Percentiles rank a stretch among this genome's conserved stretches.
Evolutionary conservation across 2,113 vertebrate species (phyloP).

Genomic region (Tonatia bakeri): DNA sequence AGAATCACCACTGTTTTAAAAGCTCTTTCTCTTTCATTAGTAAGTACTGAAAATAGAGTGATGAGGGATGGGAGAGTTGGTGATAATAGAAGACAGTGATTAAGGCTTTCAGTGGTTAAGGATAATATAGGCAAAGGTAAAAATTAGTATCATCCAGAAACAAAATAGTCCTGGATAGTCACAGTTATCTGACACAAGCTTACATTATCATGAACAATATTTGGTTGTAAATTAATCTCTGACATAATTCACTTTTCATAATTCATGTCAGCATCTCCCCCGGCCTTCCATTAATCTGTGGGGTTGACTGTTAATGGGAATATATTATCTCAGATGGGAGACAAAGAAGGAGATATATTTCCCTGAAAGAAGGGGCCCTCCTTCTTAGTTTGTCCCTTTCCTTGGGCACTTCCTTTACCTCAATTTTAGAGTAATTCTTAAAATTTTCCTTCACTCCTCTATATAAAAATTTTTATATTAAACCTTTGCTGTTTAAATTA

Average conservation of each 20-base stretch:
- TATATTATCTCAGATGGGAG: not conserved
- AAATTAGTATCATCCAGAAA: not conserved
- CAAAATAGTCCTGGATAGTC: not conserved
- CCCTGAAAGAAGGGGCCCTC: not conserved
- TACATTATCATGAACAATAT: not conserved
- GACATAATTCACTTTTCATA: not conserved
- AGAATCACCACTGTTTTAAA: not conserved
- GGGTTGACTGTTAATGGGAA: not conserved
- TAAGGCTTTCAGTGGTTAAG: not conserved
- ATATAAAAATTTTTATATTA: not conserved
- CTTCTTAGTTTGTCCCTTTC: not conserved
- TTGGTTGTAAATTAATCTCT: not conserved
- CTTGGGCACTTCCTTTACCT: not conserved
- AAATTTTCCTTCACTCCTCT: not conserved
- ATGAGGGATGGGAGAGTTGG: not conserved
- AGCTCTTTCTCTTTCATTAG: constrained; percentile 11
- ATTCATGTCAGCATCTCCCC: not conserved
- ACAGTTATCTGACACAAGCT: not conserved
- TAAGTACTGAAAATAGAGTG: not conserved
- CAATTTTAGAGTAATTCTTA: not conserved
- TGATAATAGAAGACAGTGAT: not conserved
- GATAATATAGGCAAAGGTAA: not conserved
- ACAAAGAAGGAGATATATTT: not conserved
- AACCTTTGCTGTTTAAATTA: not conserved
- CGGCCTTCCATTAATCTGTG: not conserved